Base-by-base conservation (phyloP, 35 echinoderm and acorn worm genomes). In the Strongylocentrotus purpuratus region DNA sequence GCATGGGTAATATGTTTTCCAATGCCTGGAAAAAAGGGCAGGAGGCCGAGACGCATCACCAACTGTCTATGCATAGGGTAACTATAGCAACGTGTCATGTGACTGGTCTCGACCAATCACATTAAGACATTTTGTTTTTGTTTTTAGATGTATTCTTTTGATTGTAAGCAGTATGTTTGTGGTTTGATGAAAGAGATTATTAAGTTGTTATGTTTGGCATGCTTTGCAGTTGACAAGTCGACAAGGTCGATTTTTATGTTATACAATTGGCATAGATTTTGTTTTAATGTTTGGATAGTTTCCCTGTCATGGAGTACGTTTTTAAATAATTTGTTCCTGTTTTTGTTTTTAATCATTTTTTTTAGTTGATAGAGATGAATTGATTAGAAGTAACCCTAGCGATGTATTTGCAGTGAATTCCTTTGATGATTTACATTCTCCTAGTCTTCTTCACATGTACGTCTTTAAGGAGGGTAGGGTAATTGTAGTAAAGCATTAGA, bases 11-110 rank as follows among this genome's bases (percentile, higher is more conserved):
- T 35, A 97, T 98, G 96, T 98, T 98, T 94, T 96, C 97, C 12
- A 96, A 95, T 46, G 97, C 97, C 18, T 98, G 97, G 97, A 98
- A 98, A 90, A 96, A 95, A 96, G 97, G 97, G 9, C 71, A 86
- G 48, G 96, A 98, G 86, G 94, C 61, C 33, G 95, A 98, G 71
- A 90, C 32, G 31, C 86, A 95, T 32, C 86, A 94, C 61, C 61
- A 46, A 33, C 92, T 88, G 92, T 90, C 70, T 31, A 52, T 85
- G 47, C 92, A 71, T 33, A 91, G 48, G 65, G 91, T 61, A 93
- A 85, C 89, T 92, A 93, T 85, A 86, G 50, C 45, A 55, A 28
- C 87, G 4, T 89, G 87, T 89, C 87, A 89, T 89, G 87, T 89
- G 87, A 45, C 87, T 89, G 65, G 65, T 78, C n/a, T 78, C 8